A percentile compares a stretch with the other conserved stretches of the same genome.
These are phyloP conservation scores for Deroplatys truncata DNA, from an alignment of 2,888 invertebrate genomes.

Conservation along the genomic window DNA sequence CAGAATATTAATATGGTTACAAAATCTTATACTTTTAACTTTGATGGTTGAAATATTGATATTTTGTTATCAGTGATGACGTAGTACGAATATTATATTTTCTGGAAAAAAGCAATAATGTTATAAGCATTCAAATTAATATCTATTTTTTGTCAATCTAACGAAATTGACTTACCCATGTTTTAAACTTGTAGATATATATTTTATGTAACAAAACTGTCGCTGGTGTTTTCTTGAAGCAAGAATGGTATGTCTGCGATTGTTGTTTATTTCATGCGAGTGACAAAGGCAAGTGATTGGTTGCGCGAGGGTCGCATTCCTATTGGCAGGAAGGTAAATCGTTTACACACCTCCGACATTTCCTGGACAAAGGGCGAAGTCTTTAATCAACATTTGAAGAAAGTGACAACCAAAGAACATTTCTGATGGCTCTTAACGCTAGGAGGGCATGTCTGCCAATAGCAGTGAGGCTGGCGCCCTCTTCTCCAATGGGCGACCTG, in stretches of 20 bases:
- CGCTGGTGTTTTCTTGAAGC: not conserved
- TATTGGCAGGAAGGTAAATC: not conserved
- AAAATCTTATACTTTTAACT: no score
- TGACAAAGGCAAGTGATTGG: not conserved
- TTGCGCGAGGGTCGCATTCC: not conserved
- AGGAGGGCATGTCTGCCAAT: not conserved
- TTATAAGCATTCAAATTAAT: no score
- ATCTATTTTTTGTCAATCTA: no score
- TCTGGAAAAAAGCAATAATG: no score
- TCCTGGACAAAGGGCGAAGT: not conserved
- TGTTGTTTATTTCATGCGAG: not conserved
- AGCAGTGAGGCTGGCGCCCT: not conserved
- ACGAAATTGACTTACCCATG: not conserved
- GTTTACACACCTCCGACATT: not conserved
- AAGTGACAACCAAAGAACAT: not conserved
- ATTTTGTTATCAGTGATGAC: no score
- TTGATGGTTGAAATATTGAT: no score
- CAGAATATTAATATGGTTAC: no score
- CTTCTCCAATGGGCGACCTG: not conserved
- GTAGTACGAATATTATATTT: no score
- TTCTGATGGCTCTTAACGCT: no score
- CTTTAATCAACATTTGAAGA: not conserved
- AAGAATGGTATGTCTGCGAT: not conserved
- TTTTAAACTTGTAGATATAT: not conserved
- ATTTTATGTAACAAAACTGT: not conserved